Evolutionary conservation across 2,797 vertebrate genomes (phyloP), one percentile per base, ranked within the genome.

Genomic region (Cephalopachus bancanus): DNA sequence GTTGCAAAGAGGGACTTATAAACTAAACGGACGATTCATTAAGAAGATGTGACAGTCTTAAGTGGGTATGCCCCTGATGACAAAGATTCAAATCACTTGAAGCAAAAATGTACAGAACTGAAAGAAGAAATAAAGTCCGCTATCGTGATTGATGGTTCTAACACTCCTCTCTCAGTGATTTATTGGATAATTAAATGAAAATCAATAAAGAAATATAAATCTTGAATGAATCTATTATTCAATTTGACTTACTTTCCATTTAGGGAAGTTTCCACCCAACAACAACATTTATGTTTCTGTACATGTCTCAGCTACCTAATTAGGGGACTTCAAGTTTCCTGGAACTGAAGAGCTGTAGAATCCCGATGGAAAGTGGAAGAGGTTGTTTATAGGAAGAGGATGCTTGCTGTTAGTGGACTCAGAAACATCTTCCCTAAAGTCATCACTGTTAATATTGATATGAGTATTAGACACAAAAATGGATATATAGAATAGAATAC

Each of bases 401-500:
- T 14, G 8, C 65, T 69, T 79, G 28, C 59, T 60, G 26, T 55
- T 28, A 57, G 24, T 11, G 53, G n/a, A 53, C 4, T 55, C 26
- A 67, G 24, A 79, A 62, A 44, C 64, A 72, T 5, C 10, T 62
- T 44, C 20, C 62, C 67, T 84, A 51, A 71, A 44, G 51, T 71
- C 11, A 53, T 71, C 74, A 49, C 10, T 83, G 7, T n/a, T 2
- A 1, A 83, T 72, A 72, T 15, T 71, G 5, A 7, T 28, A 28
- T 49, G 20, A 76, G 83, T 24, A 17, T 86, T 64, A 33, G 20
- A 49, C 14, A 26, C 2, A 33, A 8, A 8, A 59, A 55, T 44
- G 1, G 3, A 67, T 9, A 6, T 0, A 7, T 1, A 88, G 62
- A 49, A 55, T 7, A 59, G 4, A 4, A 44, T 44, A 44, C 5